These are phyloP conservation scores for Beroe ovata DNA, from an alignment of 37 sponge, comb jelly and placozoan genomes.

Conservation along the genomic window DNA sequence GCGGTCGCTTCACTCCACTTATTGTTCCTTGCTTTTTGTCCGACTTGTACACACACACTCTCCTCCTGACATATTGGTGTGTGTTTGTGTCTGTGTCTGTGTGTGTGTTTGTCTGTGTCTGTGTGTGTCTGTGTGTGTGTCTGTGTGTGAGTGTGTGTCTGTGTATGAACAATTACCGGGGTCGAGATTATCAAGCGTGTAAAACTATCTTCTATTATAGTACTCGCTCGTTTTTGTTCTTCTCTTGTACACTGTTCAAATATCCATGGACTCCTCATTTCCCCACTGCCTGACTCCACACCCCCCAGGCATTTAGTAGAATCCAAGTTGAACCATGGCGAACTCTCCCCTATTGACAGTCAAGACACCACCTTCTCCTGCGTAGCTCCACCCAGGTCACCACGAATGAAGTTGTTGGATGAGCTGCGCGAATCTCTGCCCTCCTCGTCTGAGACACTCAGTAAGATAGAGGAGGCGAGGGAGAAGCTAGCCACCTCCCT, in stretches of 20 bases:
- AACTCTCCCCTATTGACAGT: conserved; percentile 11
- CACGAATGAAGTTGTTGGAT: conserved; percentile 6
- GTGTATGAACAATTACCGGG: too few relatives aligned
- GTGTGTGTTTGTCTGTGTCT: too few relatives aligned
- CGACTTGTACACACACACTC: too few relatives aligned
- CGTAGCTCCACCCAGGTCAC: background rate
- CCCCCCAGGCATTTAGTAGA: background rate
- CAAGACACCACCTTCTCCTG: conserved; percentile 11
- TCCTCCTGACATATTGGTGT: background rate
- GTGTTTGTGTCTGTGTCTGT: too few relatives aligned
- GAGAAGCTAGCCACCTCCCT: conserved; percentile 22
- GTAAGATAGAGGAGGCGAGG: conserved; percentile 6
- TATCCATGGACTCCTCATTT: too few relatives aligned
- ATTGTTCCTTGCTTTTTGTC: too few relatives aligned
- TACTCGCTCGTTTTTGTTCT: background rate
- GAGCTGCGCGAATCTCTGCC: conserved; percentile 13
- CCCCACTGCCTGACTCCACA: background rate
- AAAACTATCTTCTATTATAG: too few relatives aligned
- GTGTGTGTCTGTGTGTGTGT: too few relatives aligned
- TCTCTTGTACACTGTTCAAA: background rate
- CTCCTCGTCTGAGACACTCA: conserved; percentile 4
- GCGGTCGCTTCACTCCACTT: too few relatives aligned
- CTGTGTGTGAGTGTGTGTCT: too few relatives aligned
- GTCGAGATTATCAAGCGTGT: too few relatives aligned
- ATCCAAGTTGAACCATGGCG: conserved; percentile 25